Conservation (phyloP, 2,113 vertebrate species). For the Pomatorhinus ruficollis region DNA sequence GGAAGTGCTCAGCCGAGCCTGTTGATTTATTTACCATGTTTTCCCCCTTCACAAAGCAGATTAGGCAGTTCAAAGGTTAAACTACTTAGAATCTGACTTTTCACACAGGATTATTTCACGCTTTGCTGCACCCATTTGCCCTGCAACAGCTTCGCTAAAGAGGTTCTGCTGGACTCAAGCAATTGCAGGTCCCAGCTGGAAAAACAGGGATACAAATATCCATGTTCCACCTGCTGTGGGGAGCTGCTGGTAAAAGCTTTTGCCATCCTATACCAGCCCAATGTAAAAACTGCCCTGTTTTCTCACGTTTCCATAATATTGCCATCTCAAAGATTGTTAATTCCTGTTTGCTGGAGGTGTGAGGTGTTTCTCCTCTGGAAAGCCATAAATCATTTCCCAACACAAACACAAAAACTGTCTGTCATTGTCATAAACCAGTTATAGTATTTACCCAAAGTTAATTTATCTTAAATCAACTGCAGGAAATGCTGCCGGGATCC, state of each 20-base stretch:
- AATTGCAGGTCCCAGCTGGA: neutral
- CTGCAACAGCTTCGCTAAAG: neutral
- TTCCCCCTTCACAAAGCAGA: neutral
- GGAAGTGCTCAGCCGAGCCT: neutral
- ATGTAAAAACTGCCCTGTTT: neutral
- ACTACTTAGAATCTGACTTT: slow-evolving; percentile 19
- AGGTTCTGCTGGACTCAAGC: neutral
- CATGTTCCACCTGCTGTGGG: rapidly evolving
- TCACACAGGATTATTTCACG: neutral
- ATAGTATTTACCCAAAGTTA: neutral
- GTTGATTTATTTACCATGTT: neutral
- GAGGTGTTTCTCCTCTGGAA: neutral
- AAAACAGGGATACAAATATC: neutral
- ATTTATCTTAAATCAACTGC: neutral
- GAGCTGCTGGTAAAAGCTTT: neutral
- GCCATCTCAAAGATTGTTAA: neutral
- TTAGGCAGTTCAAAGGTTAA: slow-evolving; percentile 42
- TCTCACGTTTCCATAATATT: neutral
- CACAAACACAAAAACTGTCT: neutral
- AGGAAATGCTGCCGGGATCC: neutral
- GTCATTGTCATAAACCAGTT: neutral
- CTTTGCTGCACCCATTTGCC: neutral
- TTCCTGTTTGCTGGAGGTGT: neutral
- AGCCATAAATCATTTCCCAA: neutral
- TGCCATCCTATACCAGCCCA: neutral